These are phyloP conservation scores for Macrosiphum euphorbiae DNA, from an alignment of 2,888 invertebrate species.

Conservation along the genomic window DNA sequence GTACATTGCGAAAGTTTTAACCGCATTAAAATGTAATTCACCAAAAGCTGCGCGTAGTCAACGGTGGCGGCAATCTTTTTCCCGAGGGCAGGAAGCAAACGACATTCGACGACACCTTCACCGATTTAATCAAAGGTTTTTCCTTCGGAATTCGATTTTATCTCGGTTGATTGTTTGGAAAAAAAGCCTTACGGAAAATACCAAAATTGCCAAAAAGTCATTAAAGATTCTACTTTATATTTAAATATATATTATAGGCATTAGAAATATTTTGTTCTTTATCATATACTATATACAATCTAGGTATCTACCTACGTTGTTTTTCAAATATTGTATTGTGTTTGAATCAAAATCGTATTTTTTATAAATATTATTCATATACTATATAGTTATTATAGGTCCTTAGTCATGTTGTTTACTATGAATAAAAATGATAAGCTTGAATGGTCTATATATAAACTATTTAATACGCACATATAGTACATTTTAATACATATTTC, in stretches of 20 bases:
- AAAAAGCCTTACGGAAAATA: neutral
- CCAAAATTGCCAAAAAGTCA: neutral
- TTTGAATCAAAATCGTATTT: neutral
- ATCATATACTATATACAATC: neutral
- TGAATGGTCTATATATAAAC: neutral
- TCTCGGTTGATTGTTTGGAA: neutral
- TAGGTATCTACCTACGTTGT: neutral
- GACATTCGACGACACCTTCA: conserved; percentile 38
- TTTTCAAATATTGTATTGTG: neutral
- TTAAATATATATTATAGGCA: neutral
- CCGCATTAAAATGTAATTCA: conserved; percentile 59
- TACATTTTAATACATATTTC: neutral
- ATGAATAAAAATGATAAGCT: neutral
- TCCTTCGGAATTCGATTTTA: conserved; percentile 26
- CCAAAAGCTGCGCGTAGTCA: conserved; percentile 45
- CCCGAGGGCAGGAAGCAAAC: conserved; percentile 18
- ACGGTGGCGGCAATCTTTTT: conserved; percentile 36
- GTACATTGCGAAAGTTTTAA: conserved; percentile 53
- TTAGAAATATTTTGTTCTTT: neutral
- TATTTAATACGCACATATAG: neutral
- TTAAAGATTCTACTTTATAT: neutral
- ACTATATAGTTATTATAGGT: neutral
- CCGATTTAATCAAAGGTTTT: conserved; percentile 51
- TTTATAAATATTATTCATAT: neutral
- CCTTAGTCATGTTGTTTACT: too few species aligned